Conservation (phyloP, 2,888 invertebrate genomes). For the Lepidochitona cinerea region DNA sequence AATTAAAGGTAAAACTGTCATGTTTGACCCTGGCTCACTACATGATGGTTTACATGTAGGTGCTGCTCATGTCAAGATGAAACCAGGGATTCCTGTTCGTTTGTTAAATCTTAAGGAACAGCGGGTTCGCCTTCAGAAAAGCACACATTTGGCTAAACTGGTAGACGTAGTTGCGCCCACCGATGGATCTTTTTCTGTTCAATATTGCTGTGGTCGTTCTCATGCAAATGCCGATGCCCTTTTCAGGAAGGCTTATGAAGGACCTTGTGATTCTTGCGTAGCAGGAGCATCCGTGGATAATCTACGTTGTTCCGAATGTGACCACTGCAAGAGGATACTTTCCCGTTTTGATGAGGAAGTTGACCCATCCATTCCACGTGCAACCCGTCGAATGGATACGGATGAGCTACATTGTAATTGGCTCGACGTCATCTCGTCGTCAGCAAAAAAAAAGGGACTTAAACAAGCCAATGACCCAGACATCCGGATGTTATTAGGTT, state of each 20-base stretch:
- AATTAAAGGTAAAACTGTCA: too few species aligned
- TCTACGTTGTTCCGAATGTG: not conserved
- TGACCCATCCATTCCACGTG: not conserved
- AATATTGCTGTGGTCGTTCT: not conserved
- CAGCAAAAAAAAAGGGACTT: not conserved
- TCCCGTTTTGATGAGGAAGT: not conserved
- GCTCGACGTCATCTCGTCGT: not conserved
- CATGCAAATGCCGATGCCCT: too few species aligned
- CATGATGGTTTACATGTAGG: too few species aligned
- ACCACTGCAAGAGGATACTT: not conserved
- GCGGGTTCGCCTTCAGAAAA: not conserved
- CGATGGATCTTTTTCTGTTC: not conserved
- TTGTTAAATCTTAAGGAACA: not conserved
- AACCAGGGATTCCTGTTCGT: not conserved
- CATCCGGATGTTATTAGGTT: not conserved
- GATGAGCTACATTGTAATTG: not conserved
- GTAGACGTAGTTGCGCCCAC: not conserved
- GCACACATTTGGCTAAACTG: not conserved
- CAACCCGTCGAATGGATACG: not conserved
- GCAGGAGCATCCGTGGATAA: not conserved
- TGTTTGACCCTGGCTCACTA: too few species aligned
- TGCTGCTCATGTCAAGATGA: not conserved
- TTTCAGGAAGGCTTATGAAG: too few species aligned
- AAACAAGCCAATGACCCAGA: not conserved
- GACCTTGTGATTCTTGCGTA: too few species aligned